Base-by-base conservation (phyloP, 2,797 vertebrate genomes). In the Protosalanx chinensis region DNA sequence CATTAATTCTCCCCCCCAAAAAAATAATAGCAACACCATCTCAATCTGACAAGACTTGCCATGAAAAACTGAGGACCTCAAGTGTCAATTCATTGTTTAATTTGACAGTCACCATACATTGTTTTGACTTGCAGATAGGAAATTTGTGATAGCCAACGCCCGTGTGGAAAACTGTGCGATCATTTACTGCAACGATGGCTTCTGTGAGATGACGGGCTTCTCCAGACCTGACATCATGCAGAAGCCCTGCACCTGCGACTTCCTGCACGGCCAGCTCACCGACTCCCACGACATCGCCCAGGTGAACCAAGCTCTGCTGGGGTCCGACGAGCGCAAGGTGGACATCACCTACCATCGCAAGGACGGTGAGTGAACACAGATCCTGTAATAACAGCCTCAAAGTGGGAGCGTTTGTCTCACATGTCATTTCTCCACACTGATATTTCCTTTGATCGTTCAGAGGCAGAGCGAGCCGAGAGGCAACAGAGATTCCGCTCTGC, bases 131-230 rank as follows among this genome's bases (percentile, higher is more conserved):
- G 73, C 94, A 99, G 98, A 99, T 91, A 95, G 96, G 88, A 99
- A 97, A 94, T 99, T 99, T 92, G 93, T 99, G 81, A 99, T 99
- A 89, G 97, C 97, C 90, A 99, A 99, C 88, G 97, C 97, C 79
- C 94, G 96, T 87, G 97, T 98, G 73, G 93, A 97, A 91, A 98
- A 98, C 80, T 99, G 97, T 91, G 97, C 97, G 5, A 98, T 99
- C 88, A 99, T 99, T 86, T 99, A 99, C 90, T 98, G 97, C 93
- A 99, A 99, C 65, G 98, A 99, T 72, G 95, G 94, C 71, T 99
- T 99, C 92, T 99, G 97, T 73, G 97, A 99, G 92, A 97, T 99
- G 97, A 98, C 97, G 0, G 98, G 98, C 69, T 99, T 97, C 92
- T 99, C 98, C 59, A 93, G 98, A 86, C 91, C 97, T 68, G 98